A percentile compares a stretch with the other conserved stretches of the same genome.
Conservation (phyloP, 2,797 vertebrate species). For the Lutjanus argentimaculatus region DNA sequence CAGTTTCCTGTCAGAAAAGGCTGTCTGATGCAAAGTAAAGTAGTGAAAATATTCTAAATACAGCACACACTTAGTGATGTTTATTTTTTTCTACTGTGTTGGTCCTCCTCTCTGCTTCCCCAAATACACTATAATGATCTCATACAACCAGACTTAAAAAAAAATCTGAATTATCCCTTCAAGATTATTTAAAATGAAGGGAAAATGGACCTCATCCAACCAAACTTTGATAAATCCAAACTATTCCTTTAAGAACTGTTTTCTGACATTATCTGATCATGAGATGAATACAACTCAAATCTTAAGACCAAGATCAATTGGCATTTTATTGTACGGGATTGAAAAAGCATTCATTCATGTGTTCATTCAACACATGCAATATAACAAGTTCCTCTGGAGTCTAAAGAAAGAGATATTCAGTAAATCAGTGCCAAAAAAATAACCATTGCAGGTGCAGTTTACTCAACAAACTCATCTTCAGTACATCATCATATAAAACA, state of each 20-base stretch:
- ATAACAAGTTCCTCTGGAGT: neutral
- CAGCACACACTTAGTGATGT: no score
- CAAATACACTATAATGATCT: no score
- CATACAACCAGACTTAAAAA: no score
- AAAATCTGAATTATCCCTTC: no score
- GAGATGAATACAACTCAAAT: neutral
- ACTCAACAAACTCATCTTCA: slow-evolving; percentile 16
- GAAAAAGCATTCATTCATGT: slow-evolving; percentile 11
- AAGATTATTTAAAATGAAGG: no score
- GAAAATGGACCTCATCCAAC: no score
- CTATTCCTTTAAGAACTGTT: neutral
- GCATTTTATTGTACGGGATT: slow-evolving; percentile 2
- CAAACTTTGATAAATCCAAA: no score
- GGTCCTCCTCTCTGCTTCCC: no score
- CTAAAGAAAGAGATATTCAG: neutral
- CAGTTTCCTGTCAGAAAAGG: no score
- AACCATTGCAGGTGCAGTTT: neutral
- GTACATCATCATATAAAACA: slow-evolving; percentile 13
- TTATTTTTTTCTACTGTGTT: no score
- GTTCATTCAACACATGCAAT: neutral
- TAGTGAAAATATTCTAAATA: no score
- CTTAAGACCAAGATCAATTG: neutral
- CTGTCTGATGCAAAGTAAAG: no score
- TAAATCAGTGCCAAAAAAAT: neutral
- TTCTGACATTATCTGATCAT: neutral